A percentile compares a stretch with the other conserved stretches of the same genome.
Evolutionary conservation across 92 coral and sea anemone species (phyloP).

Genomic region (Siderastrea siderea): DNA sequence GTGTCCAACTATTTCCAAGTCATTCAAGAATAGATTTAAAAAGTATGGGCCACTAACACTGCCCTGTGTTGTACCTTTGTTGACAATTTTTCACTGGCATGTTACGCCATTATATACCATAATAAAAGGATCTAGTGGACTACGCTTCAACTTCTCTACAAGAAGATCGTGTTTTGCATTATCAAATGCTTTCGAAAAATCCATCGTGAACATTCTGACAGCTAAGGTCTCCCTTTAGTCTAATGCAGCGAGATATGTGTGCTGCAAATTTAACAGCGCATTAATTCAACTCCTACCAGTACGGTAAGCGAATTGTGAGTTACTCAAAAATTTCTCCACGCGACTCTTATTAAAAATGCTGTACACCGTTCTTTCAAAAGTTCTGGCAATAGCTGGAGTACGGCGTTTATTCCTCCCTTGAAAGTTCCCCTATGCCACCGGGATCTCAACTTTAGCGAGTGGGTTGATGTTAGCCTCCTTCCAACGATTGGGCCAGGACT

Average conservation of each 20-base stretch:
- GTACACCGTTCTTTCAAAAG: constrained; percentile 63
- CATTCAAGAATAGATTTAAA: too few relatives aligned
- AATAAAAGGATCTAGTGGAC: constrained; percentile 23
- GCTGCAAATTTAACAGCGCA: constrained; percentile 26
- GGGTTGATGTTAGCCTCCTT: constrained; percentile 67
- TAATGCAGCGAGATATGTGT: constrained; percentile 3
- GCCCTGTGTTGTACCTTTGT: too few relatives aligned
- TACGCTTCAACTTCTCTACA: constrained; percentile 29
- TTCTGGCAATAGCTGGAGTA: constrained; percentile 63
- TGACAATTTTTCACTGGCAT: too few relatives aligned
- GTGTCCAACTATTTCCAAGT: too few relatives aligned
- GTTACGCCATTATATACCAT: not conserved
- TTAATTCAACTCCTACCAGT: constrained; percentile 60
- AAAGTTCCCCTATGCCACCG: constrained; percentile 36
- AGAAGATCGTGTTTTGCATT: constrained; percentile 31
- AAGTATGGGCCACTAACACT: too few relatives aligned
- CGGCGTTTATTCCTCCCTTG: constrained; percentile 72
- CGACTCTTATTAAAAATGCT: constrained; percentile 22
- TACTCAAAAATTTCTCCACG: constrained; percentile 45
- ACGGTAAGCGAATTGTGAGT: constrained; percentile 64
- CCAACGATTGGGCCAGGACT: constrained; percentile 55
- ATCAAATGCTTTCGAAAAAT: constrained; percentile 60
- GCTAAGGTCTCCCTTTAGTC: constrained; percentile 41
- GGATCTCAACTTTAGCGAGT: constrained; percentile 62
- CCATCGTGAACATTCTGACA: constrained; percentile 61